Evolutionary conservation across 2,113 vertebrate genomes (phyloP), one percentile per base, ranked within the genome.

Genomic region (Grantiella picta): DNA sequence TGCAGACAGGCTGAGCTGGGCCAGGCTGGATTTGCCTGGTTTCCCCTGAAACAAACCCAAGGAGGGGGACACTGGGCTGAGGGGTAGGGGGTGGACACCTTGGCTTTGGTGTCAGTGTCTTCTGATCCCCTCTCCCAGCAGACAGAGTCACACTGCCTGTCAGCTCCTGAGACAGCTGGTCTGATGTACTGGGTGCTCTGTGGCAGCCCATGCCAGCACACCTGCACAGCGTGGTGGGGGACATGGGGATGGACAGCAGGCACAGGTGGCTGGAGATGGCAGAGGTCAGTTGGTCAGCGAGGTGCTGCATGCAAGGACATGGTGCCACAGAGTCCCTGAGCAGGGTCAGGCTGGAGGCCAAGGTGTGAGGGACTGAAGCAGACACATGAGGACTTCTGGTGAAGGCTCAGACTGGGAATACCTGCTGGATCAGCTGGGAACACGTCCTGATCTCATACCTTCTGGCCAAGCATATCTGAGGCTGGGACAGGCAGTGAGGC

Each of bases 191-290:
- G 38, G 38, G 38, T 38, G 38, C 38, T 38, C 38, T 38, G 38
- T 38, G 38, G 38, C 38, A 78, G 60, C 56, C 9, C 2, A 0
- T 2, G 18, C 9, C 25, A 38, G 38, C 38, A 38, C 38, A 38
- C 33, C 33, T 47, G 35, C 75, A 68, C 0, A 13, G 50, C 3
- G 1, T 0, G 5, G 25, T 10, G 3, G 24, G 31, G n/a, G 20
- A 65, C 45, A 38, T 0, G 8, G 72, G 47, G 71, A 60, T 0
- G 1, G 29, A 36, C 13, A 61, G 45, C 31, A 69, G 29, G 40
- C 56, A 84, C 59, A 73, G 28, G 13, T 22, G 40, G 21, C 29
- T 24, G 85, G 35, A 88, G 31, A 40, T 66, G 28, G 20, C 69
- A 81, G 56, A 38, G 13, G 19, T 49, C 8, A 35, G 22, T 9